Conservation (phyloP, 64 coral and sea anemone genomes). For the Montipora sp. region DNA sequence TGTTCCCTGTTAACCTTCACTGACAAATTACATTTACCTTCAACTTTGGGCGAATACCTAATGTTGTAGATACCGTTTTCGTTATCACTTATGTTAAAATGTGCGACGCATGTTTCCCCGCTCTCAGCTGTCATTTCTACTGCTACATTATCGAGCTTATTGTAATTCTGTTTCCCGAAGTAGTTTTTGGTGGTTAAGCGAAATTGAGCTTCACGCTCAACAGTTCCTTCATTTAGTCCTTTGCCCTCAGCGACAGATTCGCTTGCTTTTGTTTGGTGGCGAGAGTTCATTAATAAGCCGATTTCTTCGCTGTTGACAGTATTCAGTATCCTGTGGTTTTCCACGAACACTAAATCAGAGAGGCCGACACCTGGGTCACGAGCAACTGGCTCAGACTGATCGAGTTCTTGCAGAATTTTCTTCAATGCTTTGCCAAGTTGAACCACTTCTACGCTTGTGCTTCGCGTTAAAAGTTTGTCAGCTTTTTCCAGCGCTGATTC, state of each 20-base stretch:
- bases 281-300: background rate
- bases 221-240: background rate
- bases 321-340: background rate
- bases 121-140: background rate
- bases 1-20: slow-evolving; percentile 40
- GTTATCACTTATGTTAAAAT: background rate
- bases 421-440: background rate
- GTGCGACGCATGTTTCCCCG: background rate
- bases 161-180: background rate
- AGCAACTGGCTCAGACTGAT: background rate
- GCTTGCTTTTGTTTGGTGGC: background rate
- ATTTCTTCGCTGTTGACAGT: background rate
- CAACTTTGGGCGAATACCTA: slow-evolving; percentile 45
- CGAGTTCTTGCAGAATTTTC: background rate
- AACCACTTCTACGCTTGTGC: background rate
- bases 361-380: background rate
- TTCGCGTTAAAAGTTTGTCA: no score
- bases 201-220: background rate
- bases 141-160: background rate
- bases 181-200: background rate
- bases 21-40: background rate
- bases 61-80: slow-evolving; percentile 22
- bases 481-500: background rate
- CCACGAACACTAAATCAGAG: background rate
- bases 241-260: background rate